Evolutionary conservation across 2,888 invertebrate genomes (phyloP).

Genomic region (Melinaea marsaeus): DNA sequence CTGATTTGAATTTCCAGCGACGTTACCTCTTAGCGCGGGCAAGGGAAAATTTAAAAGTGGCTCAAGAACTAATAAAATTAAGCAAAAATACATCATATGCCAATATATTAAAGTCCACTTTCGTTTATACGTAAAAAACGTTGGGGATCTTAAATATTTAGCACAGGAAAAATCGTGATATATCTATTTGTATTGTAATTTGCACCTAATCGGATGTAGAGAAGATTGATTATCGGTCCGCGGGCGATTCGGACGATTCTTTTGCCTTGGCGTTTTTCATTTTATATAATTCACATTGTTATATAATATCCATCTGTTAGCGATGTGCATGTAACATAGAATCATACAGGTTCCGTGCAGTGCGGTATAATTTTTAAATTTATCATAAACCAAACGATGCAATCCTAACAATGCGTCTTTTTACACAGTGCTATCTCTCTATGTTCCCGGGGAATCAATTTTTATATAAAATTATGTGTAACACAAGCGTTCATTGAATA

Average conservation of each 20-base stretch:
- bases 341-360: slow-evolving; percentile 8
- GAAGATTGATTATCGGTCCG: slow-evolving; percentile 71
- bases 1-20: neutral
- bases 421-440: too few species aligned
- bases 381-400: neutral
- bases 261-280: slow-evolving; percentile 43
- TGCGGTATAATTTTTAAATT: slow-evolving; percentile 2
- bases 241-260: slow-evolving; percentile 57
- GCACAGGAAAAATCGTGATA: slow-evolving; percentile 58
- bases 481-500: too few species aligned
- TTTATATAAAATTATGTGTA: too few species aligned
- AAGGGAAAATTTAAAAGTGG: neutral
- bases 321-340: slow-evolving; percentile 14
- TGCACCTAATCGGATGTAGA: slow-evolving; percentile 75
- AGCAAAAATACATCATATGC: slow-evolving; percentile 20
- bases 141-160: slow-evolving; percentile 12
- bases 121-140: neutral
- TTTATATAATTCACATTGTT: slow-evolving; percentile 53
- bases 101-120: slow-evolving; percentile 14
- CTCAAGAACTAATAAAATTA: neutral
- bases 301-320: slow-evolving; percentile 28
- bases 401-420: too few species aligned
- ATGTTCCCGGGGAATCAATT: too few species aligned
- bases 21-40: neutral
- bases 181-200: slow-evolving; percentile 74